Conservation (phyloP, 2,797 vertebrate genomes). For the Ctenopoma multispine region DNA sequence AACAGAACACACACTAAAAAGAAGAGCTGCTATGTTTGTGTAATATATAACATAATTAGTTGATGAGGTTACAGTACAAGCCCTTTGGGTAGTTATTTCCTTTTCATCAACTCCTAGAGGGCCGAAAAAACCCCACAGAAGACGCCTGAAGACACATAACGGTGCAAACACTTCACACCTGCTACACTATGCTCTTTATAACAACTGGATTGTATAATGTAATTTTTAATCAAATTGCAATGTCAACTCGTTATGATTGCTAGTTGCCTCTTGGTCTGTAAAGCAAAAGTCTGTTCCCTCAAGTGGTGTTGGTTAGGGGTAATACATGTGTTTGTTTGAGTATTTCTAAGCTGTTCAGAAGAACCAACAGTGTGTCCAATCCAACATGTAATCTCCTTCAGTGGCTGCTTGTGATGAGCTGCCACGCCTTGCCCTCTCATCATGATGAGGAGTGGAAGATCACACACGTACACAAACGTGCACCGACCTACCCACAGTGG, state of each 20-base stretch:
- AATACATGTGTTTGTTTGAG: slow-evolving; percentile 30
- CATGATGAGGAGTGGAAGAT: slow-evolving; percentile 37
- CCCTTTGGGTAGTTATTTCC: slow-evolving; percentile 8
- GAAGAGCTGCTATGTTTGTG: background rate
- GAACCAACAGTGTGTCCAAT: slow-evolving; percentile 30
- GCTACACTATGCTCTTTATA: background rate
- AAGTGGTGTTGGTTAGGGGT: background rate
- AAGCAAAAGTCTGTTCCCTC: background rate
- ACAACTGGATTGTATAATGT: slow-evolving; percentile 10
- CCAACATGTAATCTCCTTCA: slow-evolving; percentile 45
- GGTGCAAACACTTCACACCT: slow-evolving; percentile 2
- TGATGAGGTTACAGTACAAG: slow-evolving; percentile 9
- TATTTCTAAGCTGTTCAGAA: background rate
- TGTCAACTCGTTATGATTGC: slow-evolving; percentile 22
- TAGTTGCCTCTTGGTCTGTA: background rate
- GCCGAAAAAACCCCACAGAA: slow-evolving; percentile 28
- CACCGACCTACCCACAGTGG: slow-evolving; percentile 13
- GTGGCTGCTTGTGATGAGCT: slow-evolving; percentile 30
- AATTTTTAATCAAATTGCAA: slow-evolving; percentile 7
- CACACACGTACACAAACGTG: slow-evolving; percentile 22
- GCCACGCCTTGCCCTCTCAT: slow-evolving; percentile 43
- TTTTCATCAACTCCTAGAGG: background rate
- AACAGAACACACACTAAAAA: slow-evolving; percentile 2
- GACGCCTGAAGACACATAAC: background rate
- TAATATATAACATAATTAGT: slow-evolving; percentile 22